Base-by-base conservation (phyloP, 2,797 vertebrate genomes). In the Anabacerthia variegaticeps region DNA sequence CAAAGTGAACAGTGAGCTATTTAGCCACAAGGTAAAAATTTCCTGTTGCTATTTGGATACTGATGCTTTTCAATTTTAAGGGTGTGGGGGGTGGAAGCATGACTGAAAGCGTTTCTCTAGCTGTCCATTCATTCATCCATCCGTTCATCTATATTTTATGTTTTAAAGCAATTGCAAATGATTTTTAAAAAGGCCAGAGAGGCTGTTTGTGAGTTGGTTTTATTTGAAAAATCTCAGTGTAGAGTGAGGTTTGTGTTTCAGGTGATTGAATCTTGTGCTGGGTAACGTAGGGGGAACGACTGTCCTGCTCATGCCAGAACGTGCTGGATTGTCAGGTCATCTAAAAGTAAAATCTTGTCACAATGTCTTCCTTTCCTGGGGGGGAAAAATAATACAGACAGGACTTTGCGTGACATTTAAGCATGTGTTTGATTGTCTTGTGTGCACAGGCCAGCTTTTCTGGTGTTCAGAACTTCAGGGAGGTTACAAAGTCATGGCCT, bases 1-100 rank as follows among this genome's bases (percentile, higher is more conserved):
- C 93, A 95, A 96, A 96, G 87, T 96, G 96, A 94, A 95, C 94
- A 93, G 91, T 89, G 95, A 96, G 93, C 89, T 95, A 92, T 96
- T 95, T 91, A 93, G 94, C 85, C 91, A 93, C 94, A 95, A 96
- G 93, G 93, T 95, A 94, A 94, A 91, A 89, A 95, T 96, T 95
- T 92, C 94, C 95, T 88, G 89, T 86, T 92, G 89, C 84, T 96
- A 79, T 87, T 96, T 95, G 95, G 95, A 97, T 95, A 93, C 81
- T 85, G 94, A 88, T 96, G 85, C 69, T 88, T 96, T 97, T 97
- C 93, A 83, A 61, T 92, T 89, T 95, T 93, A 87, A 96, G 76
- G 81, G 87, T 71, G 87, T 66, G 46, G 82, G 65, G 68, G 72
- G 55, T 52, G 94, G 87, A 96, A 96, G 83, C 82, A 93, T 80